Base-by-base conservation (phyloP, 2,797 vertebrate genomes). In the Oryzias sinensis region DNA sequence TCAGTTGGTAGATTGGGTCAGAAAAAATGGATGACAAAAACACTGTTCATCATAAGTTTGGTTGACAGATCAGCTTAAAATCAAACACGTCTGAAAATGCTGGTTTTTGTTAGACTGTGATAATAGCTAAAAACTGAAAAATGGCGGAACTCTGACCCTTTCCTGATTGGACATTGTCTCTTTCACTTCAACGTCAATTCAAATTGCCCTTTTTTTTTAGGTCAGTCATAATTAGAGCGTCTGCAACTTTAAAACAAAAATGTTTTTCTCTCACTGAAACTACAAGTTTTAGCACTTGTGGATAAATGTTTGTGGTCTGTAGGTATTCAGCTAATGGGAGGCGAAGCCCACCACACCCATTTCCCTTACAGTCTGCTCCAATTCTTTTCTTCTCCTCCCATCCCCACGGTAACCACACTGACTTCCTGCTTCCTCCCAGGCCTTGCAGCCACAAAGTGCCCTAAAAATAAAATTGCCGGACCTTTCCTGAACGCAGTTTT, bases 381-480 rank as follows among this genome's bases (percentile, higher is more conserved):
- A 51, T 81, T 85, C 82, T 83, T 91, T 88, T 90, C 86, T 88
- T 86, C 86, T 74, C 73, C 77, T 84, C 85, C 86, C 79, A 65
- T 88, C 84, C 72, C 86, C 85, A 85, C 62, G 65, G 80, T 86
- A 88, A 90, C 87, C 87, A 86, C 77, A 76, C 79, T 83, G 78
- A 80, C 86, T 90, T 91, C 89, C 91, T 86, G 85, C 75, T 90
- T 93, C 89, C 89, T 89, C 77, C 71, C 75, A 67, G 70, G 68
- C 73, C 77, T 65, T 75, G 53, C 52, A 73, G 77, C 84, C 87
- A 83, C 80, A 77, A 81, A 88, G 73, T 53, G 11, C 11, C 70
- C 84, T 86, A 89, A 87, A 91, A 88, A 91, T 89, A 91, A 91
- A 83, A 80, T 42, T 0, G 9, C 56, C 44, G 72, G 82, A 77